phyloP scores from a whole-genome alignment of 2,113 vertebrate species.

The Bucco capensis region DNA sequence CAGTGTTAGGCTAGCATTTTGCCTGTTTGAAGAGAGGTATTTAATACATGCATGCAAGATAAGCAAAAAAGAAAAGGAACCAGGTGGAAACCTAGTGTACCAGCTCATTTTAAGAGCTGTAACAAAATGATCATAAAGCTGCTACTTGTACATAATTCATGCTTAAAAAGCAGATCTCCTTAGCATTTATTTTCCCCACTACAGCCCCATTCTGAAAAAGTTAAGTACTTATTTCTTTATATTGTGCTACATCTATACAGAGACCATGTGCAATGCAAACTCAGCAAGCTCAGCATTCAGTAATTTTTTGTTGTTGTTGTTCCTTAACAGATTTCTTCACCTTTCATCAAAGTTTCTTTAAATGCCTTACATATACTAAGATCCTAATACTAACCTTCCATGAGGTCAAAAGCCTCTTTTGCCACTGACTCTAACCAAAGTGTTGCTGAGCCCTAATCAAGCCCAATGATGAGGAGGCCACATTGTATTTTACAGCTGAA shows the following conservation, averaged over 20 bases:
- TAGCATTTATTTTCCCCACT: conserved; percentile 32
- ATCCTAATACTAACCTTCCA: not conserved
- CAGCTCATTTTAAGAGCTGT: not conserved
- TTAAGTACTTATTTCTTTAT: conserved; percentile 12
- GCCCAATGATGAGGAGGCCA: not conserved
- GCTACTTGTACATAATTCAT: not conserved
- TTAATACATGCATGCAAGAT: not conserved
- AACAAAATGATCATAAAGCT: conserved; percentile 55
- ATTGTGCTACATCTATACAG: not conserved
- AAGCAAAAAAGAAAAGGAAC: conserved; percentile 9
- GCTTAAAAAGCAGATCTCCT: conserved; percentile 19
- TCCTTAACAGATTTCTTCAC: not conserved
- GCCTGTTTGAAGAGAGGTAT: not conserved
- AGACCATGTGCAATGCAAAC: not conserved
- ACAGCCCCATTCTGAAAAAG: not conserved
- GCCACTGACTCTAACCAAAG: not conserved
- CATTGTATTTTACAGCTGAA: not conserved
- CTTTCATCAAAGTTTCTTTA: not conserved
- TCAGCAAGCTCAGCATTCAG: not conserved
- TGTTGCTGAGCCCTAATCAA: not conserved
- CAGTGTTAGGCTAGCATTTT: not conserved
- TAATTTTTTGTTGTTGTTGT: not conserved
- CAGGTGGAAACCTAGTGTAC: not conserved
- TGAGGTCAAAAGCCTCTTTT: not conserved
- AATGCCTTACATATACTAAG: not conserved